Base-by-base conservation (phyloP, 2,888 invertebrate genomes). In the Alloscopus bannaensis region DNA sequence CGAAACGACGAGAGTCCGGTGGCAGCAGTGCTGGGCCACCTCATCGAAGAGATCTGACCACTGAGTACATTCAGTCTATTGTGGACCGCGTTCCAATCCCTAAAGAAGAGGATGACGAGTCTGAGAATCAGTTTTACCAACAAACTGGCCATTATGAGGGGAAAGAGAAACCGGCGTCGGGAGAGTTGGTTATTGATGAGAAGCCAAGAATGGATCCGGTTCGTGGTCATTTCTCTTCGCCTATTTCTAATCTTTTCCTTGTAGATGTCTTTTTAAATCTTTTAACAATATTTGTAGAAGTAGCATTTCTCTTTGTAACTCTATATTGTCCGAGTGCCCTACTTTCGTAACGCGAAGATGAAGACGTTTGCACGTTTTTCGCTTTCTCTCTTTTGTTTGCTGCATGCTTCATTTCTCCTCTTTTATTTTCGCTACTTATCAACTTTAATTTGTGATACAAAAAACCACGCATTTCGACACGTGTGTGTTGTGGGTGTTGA, bases 151-250 rank as follows among this genome's bases (percentile, higher is more conserved):
- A 18, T 11, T 52, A 26, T 3, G 70, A 76, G 60, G 59, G 36
- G 6, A 52, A 59, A 11, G 81, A 81, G 22, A 82, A 65, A 29
- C 69, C 75, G n/a, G 52, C 75, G 11, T n/a, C 64, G 3, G 84
- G 84, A 29, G 84, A 86, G 57, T 69, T 86, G 55, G 86, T 86
- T 11, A 81, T 86, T n/a, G 86, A 85, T 42, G 86, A 86, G 59
- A 85, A 83, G 50, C 84, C 83, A 16, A 72, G 73, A n/a, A 50
- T 86, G 36, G 83, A 86, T 50, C 79, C 86, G 81, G 85, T 85
- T 80, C 45, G 81, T 81, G 20, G 24, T 69, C n/a, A 28, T 26
- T 31, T 11, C 20, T n/a, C 45, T 52, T 60, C 13, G 16, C 42
- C 62, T 62, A 16, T 16, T 62, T 40, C n/a, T 36, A 47, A 18